Conservation (phyloP, 1,140 invertebrate genomes). For the Hormaphis cornu region DNA sequence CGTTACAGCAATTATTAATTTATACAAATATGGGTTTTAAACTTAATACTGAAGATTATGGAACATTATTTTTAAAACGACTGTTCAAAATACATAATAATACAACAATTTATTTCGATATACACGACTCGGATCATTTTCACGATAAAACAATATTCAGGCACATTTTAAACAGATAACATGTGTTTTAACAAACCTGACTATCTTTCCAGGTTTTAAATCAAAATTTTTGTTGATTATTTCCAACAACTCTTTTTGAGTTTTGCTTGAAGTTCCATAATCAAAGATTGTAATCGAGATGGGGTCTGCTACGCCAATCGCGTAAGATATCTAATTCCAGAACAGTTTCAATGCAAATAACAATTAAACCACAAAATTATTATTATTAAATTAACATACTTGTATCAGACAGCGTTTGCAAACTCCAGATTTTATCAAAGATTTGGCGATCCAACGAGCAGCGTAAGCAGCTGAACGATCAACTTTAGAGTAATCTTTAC, state of each 20-base stretch:
- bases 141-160: slow-evolving; percentile 47
- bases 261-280: slow-evolving; percentile 68
- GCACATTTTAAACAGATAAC: slow-evolving; percentile 52
- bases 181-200: slow-evolving; percentile 67
- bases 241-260: slow-evolving; percentile 76
- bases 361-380: not conserved
- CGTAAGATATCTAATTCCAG: slow-evolving; percentile 59
- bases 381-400: slow-evolving; percentile 45
- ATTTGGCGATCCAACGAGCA: slow-evolving; percentile 60
- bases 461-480: slow-evolving; percentile 57
- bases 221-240: slow-evolving; percentile 97
- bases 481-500: slow-evolving; percentile 58
- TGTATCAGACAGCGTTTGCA: slow-evolving; percentile 52
- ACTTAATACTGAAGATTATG: too few relatives aligned
- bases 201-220: slow-evolving; percentile 91
- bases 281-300: slow-evolving; percentile 62
- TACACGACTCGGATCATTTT: too few relatives aligned
- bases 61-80: too few relatives aligned
- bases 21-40: too few relatives aligned
- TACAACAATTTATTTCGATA: too few relatives aligned
- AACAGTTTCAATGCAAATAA: slow-evolving; percentile 41
- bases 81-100: too few relatives aligned
- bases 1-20: too few relatives aligned
- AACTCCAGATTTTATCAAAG: slow-evolving; percentile 56
- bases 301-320: slow-evolving; percentile 66